phyloP scores from a whole-genome alignment of 2,797 vertebrate species.

The Cichlasoma orientale region DNA sequence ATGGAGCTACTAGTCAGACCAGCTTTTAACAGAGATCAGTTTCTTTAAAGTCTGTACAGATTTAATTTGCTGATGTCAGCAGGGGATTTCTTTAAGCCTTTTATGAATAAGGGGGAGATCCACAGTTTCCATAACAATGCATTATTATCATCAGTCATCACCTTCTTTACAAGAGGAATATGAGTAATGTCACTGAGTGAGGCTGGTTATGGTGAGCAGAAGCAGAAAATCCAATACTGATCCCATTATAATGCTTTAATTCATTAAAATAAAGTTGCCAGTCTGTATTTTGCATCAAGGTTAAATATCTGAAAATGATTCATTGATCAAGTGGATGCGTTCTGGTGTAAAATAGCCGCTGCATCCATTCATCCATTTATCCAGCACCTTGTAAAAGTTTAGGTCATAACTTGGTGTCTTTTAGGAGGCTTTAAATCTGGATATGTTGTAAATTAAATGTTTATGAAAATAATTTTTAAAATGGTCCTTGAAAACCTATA shows the following conservation, averaged over 20 bases:
- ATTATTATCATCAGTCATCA: not conserved
- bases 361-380: too few relatives aligned
- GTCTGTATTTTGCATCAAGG: not conserved
- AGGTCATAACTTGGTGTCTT: too few relatives aligned
- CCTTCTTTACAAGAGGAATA: not conserved
- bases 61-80: not conserved
- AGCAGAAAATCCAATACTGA: not conserved
- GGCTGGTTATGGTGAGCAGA: not conserved
- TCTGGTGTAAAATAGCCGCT: not conserved
- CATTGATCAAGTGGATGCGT: not conserved
- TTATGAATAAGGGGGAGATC: rapidly evolving
- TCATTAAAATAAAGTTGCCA: not conserved
- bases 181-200: not conserved
- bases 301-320: not conserved
- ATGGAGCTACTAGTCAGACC: not conserved
- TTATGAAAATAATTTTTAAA: not conserved
- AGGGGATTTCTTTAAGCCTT: not conserved
- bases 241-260: not conserved
- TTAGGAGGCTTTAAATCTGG: too few relatives aligned
- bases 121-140: not conserved
- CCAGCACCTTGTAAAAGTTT: too few relatives aligned
- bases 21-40: not conserved
- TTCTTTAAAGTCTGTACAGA: not conserved
- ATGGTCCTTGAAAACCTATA: not conserved
- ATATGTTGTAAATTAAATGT: not conserved